Base-by-base conservation (phyloP, 2,888 invertebrate species). In the Drosophila fungiperda region DNA sequence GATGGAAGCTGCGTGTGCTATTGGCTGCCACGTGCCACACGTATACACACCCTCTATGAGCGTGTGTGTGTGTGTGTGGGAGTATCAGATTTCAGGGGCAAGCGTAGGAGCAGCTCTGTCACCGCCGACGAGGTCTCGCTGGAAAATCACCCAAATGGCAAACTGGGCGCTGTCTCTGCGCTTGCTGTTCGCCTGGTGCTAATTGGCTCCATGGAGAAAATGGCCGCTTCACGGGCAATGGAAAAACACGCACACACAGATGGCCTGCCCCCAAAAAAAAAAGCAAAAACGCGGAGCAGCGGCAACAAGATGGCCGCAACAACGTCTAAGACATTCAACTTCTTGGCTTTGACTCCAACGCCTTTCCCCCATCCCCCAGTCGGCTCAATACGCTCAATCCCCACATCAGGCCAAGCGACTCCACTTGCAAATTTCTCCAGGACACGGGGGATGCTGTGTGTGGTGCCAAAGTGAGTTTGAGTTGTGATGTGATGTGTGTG, bases 151-250 rank as follows among this genome's bases (percentile, higher is more conserved):
- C 20, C 53, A 53, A 35, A 36, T 35, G 70, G 67, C 71, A 76
- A 57, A 29, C 62, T 48, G 54, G 70, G 49, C 49, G 50, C 52
- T 50, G 61, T 71, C 54, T 55, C 36, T 53, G 62, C 65, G 67
- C 52, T 73, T 90, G 78, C 92, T 91, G 91, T 62, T 90, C 83
- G 90, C 91, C 91, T 90, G 84, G 83, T 87, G 68, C 55, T 82
- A 82, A 87, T 92, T 91, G 89, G 91, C 92, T 91, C 91, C 85
- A 88, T 91, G 80, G 91, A 90, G 91, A 91, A 92, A 91, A 92
- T 91, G 91, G 92, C 92, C 83, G 92, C 83, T 88, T 68, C 73
- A 70, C 76, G 57, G 40, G 58, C 50, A 67, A 67, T 55, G 67
- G 52, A 65, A 73, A 59, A 32, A 42, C 52, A 63, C 38, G 49